Base-by-base conservation (phyloP, 2,888 invertebrate genomes). In the Himalopsyche tibetana region DNA sequence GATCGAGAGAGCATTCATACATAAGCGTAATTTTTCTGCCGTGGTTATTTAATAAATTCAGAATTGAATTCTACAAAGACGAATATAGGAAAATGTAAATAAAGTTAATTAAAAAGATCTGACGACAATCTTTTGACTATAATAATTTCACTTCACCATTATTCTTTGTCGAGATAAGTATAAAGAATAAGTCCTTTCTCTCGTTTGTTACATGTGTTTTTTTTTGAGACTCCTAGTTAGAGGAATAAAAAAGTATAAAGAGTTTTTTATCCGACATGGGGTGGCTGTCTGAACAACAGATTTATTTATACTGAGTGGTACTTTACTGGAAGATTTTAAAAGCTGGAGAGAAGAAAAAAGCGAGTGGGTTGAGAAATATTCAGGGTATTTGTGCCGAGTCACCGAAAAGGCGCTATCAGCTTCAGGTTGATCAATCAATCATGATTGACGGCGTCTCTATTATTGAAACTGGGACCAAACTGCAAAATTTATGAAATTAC, bases 191-290 rank as follows among this genome's bases (percentile, higher is more conserved):
- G 63, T 63, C 63, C 63, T 63, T 19, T 63, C 19, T n/a, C 63
- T 19, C 63, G 63, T 63, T 63, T 63, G 63, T 63, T 63, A 63
- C 63, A 63, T 63, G 63, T 63, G 63, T 63, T 63, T 63, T 63
- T n/a, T 63, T 63, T 63, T 63, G 63, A 63, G 63, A 63, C 63
- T 63, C 63, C 6, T 19, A 63, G 63, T 63, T 19, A 63, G 19
- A 63, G 11, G 28, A 63, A 19, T n/a, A 63, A 63, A 63, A 56
- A 63, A 63, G 63, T 63, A 63, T 63, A 63, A 63, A 63, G 63
- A 63, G 63, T 63, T 63, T 63, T 63, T 63, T 63, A 63, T 63
- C 63, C 63, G 63, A 63, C 63, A 63, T n/a, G 19, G 63, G 63
- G 63, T 19, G 63, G 63, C 63, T 63, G 63, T 63, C 63, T 63